Evolutionary conservation across 2,888 invertebrate genomes (phyloP).

Genomic region (Agriopis marginaria): DNA sequence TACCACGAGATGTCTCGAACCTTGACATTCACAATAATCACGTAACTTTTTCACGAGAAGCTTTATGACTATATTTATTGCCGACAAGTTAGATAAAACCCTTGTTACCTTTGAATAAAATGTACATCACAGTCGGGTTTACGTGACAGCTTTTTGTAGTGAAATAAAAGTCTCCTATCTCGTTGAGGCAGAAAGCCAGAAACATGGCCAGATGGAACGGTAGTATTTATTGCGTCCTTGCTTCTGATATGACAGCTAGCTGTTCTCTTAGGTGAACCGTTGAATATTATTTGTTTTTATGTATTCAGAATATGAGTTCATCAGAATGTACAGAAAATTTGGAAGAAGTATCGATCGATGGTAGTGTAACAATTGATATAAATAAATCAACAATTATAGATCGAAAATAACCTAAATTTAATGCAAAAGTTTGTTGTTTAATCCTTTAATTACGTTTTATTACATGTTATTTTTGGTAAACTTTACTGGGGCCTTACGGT

Average conservation of each 20-base stretch:
- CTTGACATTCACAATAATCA: constrained; percentile 25
- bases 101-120: constrained; percentile 33
- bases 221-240: not conserved
- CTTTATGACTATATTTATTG: constrained; percentile 36
- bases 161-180: constrained; percentile 15
- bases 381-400: too few relatives aligned
- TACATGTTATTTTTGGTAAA: too few relatives aligned
- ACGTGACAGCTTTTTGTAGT: constrained; percentile 31
- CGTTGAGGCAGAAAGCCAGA: not conserved
- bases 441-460: too few relatives aligned
- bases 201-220: not conserved
- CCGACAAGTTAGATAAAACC: constrained; percentile 29
- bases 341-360: too few relatives aligned
- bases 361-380: too few relatives aligned
- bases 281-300: too few relatives aligned
- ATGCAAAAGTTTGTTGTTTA: too few relatives aligned
- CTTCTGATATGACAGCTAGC: not conserved
- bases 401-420: too few relatives aligned
- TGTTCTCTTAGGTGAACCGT: too few relatives aligned
- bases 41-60: constrained; percentile 24
- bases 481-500: too few relatives aligned
- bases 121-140: constrained; percentile 19
- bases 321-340: too few relatives aligned
- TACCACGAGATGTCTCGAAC: constrained; percentile 7
- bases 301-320: too few relatives aligned